Conservation (phyloP, 2,797 vertebrate species). For the Lutra lutra region DNA sequence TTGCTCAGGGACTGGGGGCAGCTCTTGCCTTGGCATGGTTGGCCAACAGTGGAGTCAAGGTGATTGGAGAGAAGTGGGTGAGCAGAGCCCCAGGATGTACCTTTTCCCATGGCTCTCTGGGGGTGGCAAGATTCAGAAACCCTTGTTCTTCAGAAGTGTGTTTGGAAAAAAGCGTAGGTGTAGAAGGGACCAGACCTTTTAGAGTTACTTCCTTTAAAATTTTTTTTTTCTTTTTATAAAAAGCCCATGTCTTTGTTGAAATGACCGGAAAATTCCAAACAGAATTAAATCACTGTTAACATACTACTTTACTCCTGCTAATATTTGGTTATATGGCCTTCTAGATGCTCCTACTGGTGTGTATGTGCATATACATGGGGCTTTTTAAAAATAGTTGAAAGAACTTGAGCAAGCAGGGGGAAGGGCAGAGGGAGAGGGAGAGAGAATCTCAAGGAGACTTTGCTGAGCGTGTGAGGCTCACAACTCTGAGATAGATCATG, state of each 20-base stretch:
- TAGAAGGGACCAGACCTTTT: neutral
- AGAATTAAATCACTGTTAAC: constrained; percentile 24
- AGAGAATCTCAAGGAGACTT: neutral
- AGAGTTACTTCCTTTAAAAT: neutral
- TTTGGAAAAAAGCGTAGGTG: neutral
- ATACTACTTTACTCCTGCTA: neutral
- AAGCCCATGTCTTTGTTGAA: neutral
- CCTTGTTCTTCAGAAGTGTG: neutral
- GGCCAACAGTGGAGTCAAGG: neutral
- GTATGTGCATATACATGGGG: neutral
- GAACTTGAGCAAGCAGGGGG: neutral
- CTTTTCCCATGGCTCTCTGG: neutral
- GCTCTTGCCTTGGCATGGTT: neutral
- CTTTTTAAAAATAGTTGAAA: neutral
- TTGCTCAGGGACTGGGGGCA: neutral
- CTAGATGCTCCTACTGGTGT: neutral
- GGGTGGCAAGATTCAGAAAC: neutral
- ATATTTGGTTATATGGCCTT: neutral
- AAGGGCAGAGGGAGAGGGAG: neutral
- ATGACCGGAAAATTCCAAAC: neutral
- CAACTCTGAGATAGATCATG: neutral
- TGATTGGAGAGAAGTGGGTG: neutral
- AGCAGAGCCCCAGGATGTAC: neutral
- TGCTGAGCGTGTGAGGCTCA: neutral
- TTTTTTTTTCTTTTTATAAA: constrained; percentile 26